Percentiles rank a stretch among this genome's conserved stretches.
Conservation (phyloP, 2,797 vertebrate genomes). For the Pogonophryne albipinna region DNA sequence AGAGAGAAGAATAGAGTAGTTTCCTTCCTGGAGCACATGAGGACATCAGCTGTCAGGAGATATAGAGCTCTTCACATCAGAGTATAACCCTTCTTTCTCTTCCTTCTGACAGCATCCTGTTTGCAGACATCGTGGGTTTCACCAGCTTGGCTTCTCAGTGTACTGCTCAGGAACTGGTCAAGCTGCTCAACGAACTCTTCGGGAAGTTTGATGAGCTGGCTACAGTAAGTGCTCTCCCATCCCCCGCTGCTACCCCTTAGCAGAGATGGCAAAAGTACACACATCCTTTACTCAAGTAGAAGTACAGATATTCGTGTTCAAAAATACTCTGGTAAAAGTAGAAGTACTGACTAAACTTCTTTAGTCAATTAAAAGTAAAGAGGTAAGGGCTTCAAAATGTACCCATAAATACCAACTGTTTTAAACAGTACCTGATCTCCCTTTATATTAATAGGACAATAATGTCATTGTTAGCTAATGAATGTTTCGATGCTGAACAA, state of each 20-base stretch:
- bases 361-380: no score
- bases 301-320: no score
- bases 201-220: slow-evolving; percentile 95
- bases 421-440: no score
- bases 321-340: no score
- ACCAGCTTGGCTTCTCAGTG: slow-evolving; percentile 98
- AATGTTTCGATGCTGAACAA: no score
- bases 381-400: no score
- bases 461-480: no score
- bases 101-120: slow-evolving; percentile 91
- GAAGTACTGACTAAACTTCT: no score
- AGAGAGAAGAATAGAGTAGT: not conserved
- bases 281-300: no score
- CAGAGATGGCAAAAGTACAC: no score
- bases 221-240: slow-evolving; percentile 85
- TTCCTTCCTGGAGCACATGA: not conserved
- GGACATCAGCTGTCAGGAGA: slow-evolving; percentile 12
- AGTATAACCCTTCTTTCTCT: slow-evolving; percentile 11
- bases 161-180: slow-evolving; percentile 97
- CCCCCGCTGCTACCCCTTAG: not conserved
- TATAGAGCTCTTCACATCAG: slow-evolving; percentile 7
- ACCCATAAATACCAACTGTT: no score
- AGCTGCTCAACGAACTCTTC: slow-evolving; percentile 97
- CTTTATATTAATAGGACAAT: no score
- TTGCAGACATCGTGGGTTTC: slow-evolving; percentile 98